Percentiles rank a stretch among this genome's conserved stretches.
These are phyloP conservation scores for Drosophila ambigua DNA, from an alignment of 1,140 invertebrate genomes.

Conservation along the genomic window DNA sequence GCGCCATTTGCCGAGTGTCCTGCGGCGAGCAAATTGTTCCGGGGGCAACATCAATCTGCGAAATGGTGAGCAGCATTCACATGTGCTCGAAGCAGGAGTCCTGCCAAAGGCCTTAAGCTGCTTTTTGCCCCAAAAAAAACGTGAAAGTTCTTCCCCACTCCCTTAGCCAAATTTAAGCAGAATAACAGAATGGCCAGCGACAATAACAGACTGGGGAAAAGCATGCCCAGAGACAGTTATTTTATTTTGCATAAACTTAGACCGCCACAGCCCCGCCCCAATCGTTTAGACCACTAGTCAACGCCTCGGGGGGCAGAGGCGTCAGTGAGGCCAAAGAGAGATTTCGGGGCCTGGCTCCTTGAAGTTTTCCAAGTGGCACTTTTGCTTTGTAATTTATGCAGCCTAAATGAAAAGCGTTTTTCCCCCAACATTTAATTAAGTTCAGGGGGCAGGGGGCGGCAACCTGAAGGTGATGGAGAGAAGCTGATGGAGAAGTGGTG, in stretches of 20 bases:
- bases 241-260: constrained; percentile 69
- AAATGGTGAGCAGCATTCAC: constrained; percentile 10
- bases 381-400: constrained; percentile 79
- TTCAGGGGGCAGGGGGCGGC: constrained; percentile 14
- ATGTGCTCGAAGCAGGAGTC: constrained; percentile 19
- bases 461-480: too few species aligned
- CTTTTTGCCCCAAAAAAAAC: not conserved
- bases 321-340: constrained; percentile 12
- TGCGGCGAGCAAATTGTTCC: constrained; percentile 40
- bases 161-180: constrained; percentile 43
- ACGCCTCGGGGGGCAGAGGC: constrained; percentile 5
- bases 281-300: constrained; percentile 65
- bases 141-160: constrained; percentile 22
- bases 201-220: constrained; percentile 30
- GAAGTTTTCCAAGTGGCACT: constrained; percentile 60
- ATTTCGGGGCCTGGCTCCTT: constrained; percentile 20
- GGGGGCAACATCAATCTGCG: constrained; percentile 42
- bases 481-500: too few species aligned
- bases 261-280: constrained; percentile 25
- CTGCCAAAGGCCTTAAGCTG: not conserved
- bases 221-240: constrained; percentile 50
- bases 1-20: constrained; percentile 40
- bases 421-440: constrained; percentile 80
- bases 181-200: constrained; percentile 18
- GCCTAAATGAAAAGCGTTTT: constrained; percentile 70